Base-by-base conservation (phyloP, 2,797 vertebrate species). In the Myotis myotis region DNA sequence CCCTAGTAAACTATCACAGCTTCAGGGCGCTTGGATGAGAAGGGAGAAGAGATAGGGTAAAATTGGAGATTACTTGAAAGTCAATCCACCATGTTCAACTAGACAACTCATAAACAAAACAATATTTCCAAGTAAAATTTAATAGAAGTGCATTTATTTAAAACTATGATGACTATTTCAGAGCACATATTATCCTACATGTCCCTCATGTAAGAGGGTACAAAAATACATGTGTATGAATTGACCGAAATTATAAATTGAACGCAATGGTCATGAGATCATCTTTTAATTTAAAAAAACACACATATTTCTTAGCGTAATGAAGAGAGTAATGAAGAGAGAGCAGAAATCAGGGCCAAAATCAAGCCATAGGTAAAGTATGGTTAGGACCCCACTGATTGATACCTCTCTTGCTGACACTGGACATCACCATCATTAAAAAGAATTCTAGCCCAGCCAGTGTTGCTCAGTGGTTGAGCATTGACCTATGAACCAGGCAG, bases 1-100 rank as follows among this genome's bases (percentile, higher is more conserved):
- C 60, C 91, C 74, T 51, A 86, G 23, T 70, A 93, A 95, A 87
- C 22, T 80, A 55, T 30, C 81, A 75, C 57, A 88, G 92, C 93
- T 71, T 85, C 89, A 38, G 51, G 53, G 23, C 74, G 60, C 81
- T 89, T 3, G 1, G 60, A 16, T 66, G 20, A 94, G 79, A 96
- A 71, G 3, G 13, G 22, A 82, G 36, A 95, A 22, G 28, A 9
- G 17, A 53, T 10, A 44, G 8, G 51, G 9, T 81, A 82, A 87
- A 81, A 81, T 71, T 22, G 72, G 55, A 91, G 55, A 75, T 22
- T 70, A 36, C 15, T 79, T 82, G 66, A 41, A 57, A 82, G 38
- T 36, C 33, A 66, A 28, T 70, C 20, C 38, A 44, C 83, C 38
- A 68, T 38, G 33, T 84, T 87, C 76, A 84, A 66, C 8, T 25